phyloP scores from a whole-genome alignment of 2,113 vertebrate species.

The Ellobius talpinus region DNA sequence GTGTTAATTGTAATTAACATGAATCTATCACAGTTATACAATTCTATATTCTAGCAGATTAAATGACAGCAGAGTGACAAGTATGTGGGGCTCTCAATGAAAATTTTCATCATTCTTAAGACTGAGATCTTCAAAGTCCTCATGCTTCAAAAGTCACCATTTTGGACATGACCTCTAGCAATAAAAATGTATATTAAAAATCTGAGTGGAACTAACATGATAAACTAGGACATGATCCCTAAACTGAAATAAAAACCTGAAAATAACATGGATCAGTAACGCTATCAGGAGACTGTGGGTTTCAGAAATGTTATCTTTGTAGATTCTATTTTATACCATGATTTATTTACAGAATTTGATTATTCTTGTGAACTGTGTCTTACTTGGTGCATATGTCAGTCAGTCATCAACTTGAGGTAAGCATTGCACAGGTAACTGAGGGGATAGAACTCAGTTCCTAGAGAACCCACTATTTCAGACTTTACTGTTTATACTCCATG shows the following conservation, averaged over 20 bases:
- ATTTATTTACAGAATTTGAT: background rate
- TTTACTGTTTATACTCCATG: background rate
- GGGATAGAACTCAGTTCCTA: background rate
- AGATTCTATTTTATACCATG: background rate
- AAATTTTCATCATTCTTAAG: background rate
- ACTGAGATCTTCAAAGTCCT: background rate
- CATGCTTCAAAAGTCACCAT: background rate
- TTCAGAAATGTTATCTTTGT: background rate
- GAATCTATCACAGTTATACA: background rate
- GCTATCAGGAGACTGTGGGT: background rate
- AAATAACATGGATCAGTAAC: background rate
- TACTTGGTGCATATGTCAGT: background rate
- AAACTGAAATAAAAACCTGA: background rate
- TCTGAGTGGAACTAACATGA: background rate
- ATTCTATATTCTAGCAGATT: background rate
- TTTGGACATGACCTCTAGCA: background rate
- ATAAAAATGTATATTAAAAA: background rate
- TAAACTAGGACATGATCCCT: background rate
- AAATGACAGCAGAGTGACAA: background rate
- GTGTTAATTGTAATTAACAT: slow-evolving; percentile 3
- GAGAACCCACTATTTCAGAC: background rate
- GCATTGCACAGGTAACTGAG: background rate
- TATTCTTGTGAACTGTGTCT: background rate
- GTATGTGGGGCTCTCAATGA: background rate
- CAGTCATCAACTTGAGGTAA: background rate